A percentile compares a stretch with the other conserved stretches of the same genome.
Conservation (phyloP, 2,113 vertebrate genomes). For the Chlamydotis undulata region DNA sequence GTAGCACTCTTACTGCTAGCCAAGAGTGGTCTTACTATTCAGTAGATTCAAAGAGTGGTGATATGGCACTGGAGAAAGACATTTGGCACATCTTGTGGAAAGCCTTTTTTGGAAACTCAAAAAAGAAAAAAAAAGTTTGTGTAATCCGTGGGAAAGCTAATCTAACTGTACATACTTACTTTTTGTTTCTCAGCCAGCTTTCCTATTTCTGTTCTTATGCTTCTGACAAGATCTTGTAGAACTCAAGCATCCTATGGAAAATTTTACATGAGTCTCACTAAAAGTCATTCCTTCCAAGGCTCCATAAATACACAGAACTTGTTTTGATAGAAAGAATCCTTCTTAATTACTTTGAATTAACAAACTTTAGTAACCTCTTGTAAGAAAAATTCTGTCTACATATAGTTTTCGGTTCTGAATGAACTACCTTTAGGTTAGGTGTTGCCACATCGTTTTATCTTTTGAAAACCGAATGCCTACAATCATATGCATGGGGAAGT, state of each 20-base stretch:
- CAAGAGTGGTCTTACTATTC: not conserved
- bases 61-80: not conserved
- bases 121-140: not conserved
- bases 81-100: conserved; percentile 36
- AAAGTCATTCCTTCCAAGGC: not conserved
- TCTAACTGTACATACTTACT: not conserved
- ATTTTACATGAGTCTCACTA: not conserved
- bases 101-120: not conserved
- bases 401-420: not conserved
- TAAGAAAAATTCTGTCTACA: not conserved
- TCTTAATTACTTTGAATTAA: conserved; percentile 19
- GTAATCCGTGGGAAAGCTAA: conserved; percentile 28
- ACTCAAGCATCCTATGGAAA: not conserved
- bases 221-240: conserved; percentile 24
- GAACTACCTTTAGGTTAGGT: not conserved
- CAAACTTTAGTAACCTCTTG: not conserved
- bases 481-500: not conserved
- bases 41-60: not conserved
- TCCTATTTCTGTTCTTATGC: conserved; percentile 2
- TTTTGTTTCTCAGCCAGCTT: conserved; percentile 37
- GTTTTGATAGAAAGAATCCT: not conserved
- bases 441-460: not conserved
- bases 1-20: not conserved
- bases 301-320: not conserved
- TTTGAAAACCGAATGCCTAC: not conserved